These are phyloP conservation scores for Buathra laborator DNA, from an alignment of 2,888 invertebrate species.

Conservation along the genomic window DNA sequence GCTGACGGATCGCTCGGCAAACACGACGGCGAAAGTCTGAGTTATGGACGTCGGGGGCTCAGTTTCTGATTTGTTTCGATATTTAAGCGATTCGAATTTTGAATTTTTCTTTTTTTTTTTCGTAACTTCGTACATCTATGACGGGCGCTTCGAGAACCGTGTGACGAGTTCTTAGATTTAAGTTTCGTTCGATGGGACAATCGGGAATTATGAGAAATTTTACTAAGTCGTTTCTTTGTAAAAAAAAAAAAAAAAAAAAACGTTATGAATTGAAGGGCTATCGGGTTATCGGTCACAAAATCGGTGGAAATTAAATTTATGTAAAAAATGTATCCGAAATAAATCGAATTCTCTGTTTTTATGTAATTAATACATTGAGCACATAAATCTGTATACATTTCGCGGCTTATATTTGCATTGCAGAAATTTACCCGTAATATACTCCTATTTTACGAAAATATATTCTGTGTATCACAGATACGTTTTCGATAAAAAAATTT, in stretches of 20 bases:
- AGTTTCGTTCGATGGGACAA: background rate
- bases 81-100: slow-evolving; percentile 81
- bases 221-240: background rate
- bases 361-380: no score
- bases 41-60: slow-evolving; percentile 78
- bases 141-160: background rate
- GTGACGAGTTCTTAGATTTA: background rate
- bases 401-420: no score
- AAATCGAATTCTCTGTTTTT: no score
- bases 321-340: no score
- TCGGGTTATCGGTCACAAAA: background rate
- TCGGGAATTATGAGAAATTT: background rate
- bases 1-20: slow-evolving; percentile 83
- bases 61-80: slow-evolving; percentile 84
- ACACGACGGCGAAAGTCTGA: slow-evolving; percentile 82
- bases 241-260: no score
- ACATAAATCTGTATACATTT: no score
- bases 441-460: no score
- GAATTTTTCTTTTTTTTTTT: background rate
- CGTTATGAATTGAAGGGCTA: no score
- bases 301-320: no score
- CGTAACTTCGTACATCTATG: slow-evolving; percentile 59
- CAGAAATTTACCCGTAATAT: no score
- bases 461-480: no score
- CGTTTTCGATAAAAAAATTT: no score